Evolutionary conservation across 2,888 invertebrate species (phyloP).

Genomic region (Itoplectis maculator): DNA sequence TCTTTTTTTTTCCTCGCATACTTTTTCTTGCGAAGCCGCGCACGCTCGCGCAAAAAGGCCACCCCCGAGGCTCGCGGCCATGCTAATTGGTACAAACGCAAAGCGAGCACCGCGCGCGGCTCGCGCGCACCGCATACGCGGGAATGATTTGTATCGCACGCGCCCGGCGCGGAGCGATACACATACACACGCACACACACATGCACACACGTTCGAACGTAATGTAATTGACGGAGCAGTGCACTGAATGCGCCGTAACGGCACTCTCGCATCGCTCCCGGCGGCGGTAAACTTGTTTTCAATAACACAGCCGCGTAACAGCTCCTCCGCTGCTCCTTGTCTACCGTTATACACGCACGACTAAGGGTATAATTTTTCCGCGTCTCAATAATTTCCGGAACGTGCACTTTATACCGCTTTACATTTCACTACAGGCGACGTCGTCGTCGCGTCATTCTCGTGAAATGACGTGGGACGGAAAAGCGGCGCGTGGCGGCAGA

Average conservation of each 20-base stretch:
- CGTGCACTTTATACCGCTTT: neutral
- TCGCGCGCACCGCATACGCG: constrained; percentile 57
- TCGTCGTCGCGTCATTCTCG: neutral
- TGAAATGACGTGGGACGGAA: neutral
- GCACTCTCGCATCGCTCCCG: constrained; percentile 53
- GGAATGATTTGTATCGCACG: constrained; percentile 68
- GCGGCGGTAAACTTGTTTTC: constrained; percentile 65
- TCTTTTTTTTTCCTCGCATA: constrained; percentile 3
- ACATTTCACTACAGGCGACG: neutral
- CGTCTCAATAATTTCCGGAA: neutral
- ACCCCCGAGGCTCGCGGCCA: constrained; percentile 61
- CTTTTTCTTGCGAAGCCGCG: constrained; percentile 19
- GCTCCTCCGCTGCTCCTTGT: neutral
- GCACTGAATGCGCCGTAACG: constrained; percentile 55
- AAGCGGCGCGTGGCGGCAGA: neutral
- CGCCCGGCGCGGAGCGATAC: constrained; percentile 14
- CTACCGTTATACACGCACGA: constrained; percentile 20
- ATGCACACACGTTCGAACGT: neutral
- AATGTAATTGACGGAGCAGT: constrained; percentile 60
- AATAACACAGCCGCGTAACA: constrained; percentile 9
- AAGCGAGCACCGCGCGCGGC: constrained; percentile 40
- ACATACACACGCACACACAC: neutral
- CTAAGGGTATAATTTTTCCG: neutral
- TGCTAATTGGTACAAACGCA: constrained; percentile 68
- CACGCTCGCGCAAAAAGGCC: constrained; percentile 63